Base-by-base conservation (phyloP, 2,113 vertebrate genomes). In the Heliornis fulica region DNA sequence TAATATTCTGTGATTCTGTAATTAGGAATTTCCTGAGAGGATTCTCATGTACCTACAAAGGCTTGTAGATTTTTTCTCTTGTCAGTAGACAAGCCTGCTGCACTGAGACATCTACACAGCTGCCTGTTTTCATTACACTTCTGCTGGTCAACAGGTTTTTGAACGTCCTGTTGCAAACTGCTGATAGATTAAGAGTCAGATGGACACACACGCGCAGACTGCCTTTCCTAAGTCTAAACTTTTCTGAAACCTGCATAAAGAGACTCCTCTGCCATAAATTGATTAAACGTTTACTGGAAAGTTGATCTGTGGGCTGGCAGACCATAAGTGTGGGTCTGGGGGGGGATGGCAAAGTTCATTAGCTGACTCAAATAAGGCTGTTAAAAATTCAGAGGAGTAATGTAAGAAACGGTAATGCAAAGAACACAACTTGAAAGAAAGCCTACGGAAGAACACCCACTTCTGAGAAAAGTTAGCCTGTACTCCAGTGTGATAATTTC, bases 361-460 rank as follows among this genome's bases (percentile, higher is more conserved):
- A 54, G 34, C 15, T 0, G 0, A 48, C 46, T 88, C 34, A 70
- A 90, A 76, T 25, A 85, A 72, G 32, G 31, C 28, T 85, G 71
- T 86, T 86, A 88, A 85, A 81, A 88, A 93, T 86, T 83, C 51
- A 92, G 80, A 86, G 34, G 50, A 77, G 50, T 54, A 69, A 92
- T 19, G 40, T 81, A 84, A 66, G 28, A 78, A 84, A 81, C 21
- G 5, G 15, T 45, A 83, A 63, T 23, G 25, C 46, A 92, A 3
- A 7, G 34, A 91, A 64, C 32, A 80, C 32, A 63, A 5, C 74
- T 81, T 83, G 54, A 89, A 86, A 86, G 43, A 83, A 83, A 50
- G 45, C 15, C 40, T 59, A 40, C 4, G 4, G 46, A 92, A 92
- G 92, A 83, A 41, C 16, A 94, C 72, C 36, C 31, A 50, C 40